Evolutionary conservation across 2,888 invertebrate species (phyloP).

Genomic region (Mesoligia furuncula): DNA sequence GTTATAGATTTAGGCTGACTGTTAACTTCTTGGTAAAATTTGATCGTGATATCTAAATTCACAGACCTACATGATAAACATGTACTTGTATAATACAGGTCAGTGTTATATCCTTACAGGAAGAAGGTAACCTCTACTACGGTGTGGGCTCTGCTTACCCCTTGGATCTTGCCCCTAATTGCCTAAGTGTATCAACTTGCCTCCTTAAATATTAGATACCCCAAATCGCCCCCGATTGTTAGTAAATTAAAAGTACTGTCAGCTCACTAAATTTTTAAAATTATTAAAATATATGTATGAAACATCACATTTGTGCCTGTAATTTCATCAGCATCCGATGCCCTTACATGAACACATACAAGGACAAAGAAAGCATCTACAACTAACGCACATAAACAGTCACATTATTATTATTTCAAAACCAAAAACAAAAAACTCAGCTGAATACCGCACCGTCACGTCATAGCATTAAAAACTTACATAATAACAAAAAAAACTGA

Average conservation of each 20-base stretch:
- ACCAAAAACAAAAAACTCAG: background rate
- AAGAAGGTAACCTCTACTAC: background rate
- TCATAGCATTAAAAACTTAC: conserved; percentile 20
- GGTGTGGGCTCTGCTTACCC: too few species aligned
- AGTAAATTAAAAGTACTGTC: too few species aligned
- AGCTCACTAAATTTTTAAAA: too few species aligned
- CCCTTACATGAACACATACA: background rate
- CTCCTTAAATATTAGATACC: too few species aligned
- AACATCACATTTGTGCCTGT: background rate
- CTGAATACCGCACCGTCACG: conserved; percentile 4
- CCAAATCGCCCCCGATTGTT: too few species aligned
- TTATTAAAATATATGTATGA: too few species aligned
- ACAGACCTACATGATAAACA: too few species aligned
- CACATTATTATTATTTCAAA: background rate
- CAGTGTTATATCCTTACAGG: background rate
- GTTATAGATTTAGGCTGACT: background rate
- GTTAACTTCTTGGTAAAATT: background rate
- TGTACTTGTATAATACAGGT: too few species aligned
- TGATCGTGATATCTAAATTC: background rate
- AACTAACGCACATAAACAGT: background rate
- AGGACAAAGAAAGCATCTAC: too few species aligned
- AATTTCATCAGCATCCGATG: background rate
- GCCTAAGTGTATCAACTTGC: too few species aligned
- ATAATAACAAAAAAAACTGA: conserved; percentile 48
- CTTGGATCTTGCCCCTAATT: too few species aligned